phyloP scores from a whole-genome alignment of 2,888 invertebrate species.

The Perithous albicinctus region DNA sequence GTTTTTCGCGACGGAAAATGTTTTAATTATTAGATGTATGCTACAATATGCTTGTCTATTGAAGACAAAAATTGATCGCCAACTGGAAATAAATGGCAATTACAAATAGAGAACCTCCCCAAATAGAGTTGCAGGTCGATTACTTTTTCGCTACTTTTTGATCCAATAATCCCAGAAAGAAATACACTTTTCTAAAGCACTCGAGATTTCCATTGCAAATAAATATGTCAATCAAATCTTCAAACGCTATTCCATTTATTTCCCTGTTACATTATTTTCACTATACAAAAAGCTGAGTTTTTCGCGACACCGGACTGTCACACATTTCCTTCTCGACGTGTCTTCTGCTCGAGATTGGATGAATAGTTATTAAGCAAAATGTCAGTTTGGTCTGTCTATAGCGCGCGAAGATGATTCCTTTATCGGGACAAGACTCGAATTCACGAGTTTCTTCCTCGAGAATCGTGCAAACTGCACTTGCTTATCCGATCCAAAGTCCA shows the following conservation, averaged over 20 bases:
- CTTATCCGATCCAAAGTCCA: slow-evolving; percentile 7
- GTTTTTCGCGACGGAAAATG: neutral
- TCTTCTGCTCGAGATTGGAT: neutral
- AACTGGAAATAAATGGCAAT: no score
- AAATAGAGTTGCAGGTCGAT: no score
- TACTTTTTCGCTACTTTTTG: no score
- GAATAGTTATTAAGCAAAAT: neutral
- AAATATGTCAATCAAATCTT: neutral
- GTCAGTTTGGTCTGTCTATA: neutral
- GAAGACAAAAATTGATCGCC: no score
- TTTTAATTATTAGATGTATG: no score
- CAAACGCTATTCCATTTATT: neutral
- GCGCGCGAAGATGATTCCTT: slow-evolving; percentile 15
- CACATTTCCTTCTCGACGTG: neutral
- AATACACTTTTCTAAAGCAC: neutral
- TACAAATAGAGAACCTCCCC: no score
- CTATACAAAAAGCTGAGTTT: neutral
- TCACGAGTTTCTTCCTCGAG: slow-evolving; percentile 7
- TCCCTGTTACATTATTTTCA: neutral
- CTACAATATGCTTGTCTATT: no score
- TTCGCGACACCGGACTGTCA: neutral
- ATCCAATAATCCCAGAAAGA: no score
- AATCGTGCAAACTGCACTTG: slow-evolving; percentile 20
- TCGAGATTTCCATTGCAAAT: neutral
- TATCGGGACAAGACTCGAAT: neutral